Evolutionary conservation across 2,797 vertebrate species (phyloP).

Genomic region (Thamnophis elegans): DNA sequence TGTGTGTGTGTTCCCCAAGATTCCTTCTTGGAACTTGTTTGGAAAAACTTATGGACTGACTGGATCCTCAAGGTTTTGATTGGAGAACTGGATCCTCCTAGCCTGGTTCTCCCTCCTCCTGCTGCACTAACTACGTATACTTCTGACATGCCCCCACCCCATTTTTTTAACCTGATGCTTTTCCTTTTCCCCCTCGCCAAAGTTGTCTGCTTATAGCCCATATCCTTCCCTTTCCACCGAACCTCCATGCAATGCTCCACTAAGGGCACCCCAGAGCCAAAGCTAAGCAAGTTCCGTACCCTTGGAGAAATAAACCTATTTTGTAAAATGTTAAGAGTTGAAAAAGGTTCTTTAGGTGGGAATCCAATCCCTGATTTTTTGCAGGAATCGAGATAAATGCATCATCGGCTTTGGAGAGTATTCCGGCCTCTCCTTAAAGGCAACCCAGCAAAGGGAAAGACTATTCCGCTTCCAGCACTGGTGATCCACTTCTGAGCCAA

Average conservation of each 20-base stretch:
- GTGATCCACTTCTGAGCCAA: not conserved
- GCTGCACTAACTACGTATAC: not conserved
- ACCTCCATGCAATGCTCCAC: not conserved
- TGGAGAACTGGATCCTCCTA: not conserved
- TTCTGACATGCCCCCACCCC: not conserved
- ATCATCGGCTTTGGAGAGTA: not conserved
- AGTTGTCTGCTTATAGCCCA: not conserved
- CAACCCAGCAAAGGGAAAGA: not conserved
- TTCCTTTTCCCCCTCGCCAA: not conserved
- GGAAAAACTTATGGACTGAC: not conserved
- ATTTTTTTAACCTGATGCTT: not conserved
- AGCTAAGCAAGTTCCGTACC: not conserved
- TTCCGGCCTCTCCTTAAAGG: not conserved
- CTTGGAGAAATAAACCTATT: not conserved
- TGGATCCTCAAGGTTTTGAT: not conserved
- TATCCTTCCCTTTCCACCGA: not conserved
- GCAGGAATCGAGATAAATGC: not conserved
- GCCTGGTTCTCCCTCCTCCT: not conserved
- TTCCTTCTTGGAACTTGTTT: not conserved
- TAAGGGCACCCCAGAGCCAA: not conserved
- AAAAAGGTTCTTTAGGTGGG: not conserved
- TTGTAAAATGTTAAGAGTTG: not conserved
- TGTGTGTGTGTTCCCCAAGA: not conserved
- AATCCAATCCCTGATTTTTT: not conserved
- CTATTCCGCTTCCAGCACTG: not conserved